phyloP scores from a whole-genome alignment of 35 echinoderm and acorn worm genomes.

The Heliocidaris erythrogramma region DNA sequence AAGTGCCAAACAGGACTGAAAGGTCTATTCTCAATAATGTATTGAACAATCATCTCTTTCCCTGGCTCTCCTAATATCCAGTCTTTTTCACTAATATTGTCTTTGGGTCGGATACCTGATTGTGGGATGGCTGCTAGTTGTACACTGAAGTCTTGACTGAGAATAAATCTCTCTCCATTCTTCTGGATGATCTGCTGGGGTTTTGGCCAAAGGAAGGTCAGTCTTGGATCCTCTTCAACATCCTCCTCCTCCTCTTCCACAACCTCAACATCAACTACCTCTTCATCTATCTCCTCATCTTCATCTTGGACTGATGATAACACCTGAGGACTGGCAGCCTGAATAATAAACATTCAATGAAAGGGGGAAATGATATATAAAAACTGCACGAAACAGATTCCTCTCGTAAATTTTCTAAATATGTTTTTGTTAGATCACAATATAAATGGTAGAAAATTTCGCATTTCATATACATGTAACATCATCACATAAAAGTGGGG shows the following conservation, averaged over 20 bases:
- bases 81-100: too few species aligned
- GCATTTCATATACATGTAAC: too few species aligned
- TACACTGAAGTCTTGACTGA: constrained; percentile 46
- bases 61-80: too few species aligned
- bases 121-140: constrained; percentile 17
- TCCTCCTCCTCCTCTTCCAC: constrained; percentile 38
- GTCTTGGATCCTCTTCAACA: constrained; percentile 36
- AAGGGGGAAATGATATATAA: background rate
- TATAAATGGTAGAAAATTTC: too few species aligned
- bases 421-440: too few species aligned
- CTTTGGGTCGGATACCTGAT: background rate
- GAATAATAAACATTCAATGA: background rate
- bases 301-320: constrained; percentile 1
- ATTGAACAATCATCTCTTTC: too few species aligned
- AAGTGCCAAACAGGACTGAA: too few species aligned
- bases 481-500: too few species aligned
- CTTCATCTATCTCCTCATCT: background rate
- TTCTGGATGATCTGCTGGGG: constrained; percentile 34
- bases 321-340: constrained; percentile 26
- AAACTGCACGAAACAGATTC: too few species aligned
- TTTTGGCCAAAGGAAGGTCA: constrained; percentile 20
- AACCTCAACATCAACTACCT: background rate
- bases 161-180: constrained; percentile 30
- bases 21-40: too few species aligned
- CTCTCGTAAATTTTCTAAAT: too few species aligned